phyloP scores from a whole-genome alignment of 2,797 vertebrate species.

The Ficedula albicollis region DNA sequence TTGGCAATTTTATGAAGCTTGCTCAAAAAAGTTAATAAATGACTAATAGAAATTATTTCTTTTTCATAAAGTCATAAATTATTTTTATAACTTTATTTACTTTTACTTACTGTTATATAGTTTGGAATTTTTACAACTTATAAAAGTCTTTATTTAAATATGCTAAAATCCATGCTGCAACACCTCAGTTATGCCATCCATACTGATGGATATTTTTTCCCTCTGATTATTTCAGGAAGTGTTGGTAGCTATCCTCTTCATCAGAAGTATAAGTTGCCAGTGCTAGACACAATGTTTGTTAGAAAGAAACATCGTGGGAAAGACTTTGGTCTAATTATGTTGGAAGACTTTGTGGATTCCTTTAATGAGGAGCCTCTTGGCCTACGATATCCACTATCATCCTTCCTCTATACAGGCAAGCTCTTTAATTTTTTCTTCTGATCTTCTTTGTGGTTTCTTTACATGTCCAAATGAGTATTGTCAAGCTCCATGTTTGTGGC shows the following conservation, averaged over 20 bases:
- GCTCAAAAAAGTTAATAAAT: not conserved
- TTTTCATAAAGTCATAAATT: not conserved
- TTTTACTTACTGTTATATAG: not conserved
- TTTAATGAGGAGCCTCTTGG: constrained; percentile 83
- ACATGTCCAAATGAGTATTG: not conserved
- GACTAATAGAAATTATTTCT: not conserved
- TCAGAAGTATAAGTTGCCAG: constrained; percentile 80
- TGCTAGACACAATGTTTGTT: constrained; percentile 90
- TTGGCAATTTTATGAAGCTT: not conserved
- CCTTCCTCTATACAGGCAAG: constrained; percentile 83
- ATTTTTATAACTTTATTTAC: not conserved
- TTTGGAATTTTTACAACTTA: not conserved
- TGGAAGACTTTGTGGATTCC: constrained; percentile 87
- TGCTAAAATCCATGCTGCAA: not conserved
- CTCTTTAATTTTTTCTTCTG: not conserved
- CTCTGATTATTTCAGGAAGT: constrained; percentile 76
- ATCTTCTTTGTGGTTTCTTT: not conserved
- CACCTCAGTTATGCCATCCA: not conserved
- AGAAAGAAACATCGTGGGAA: constrained; percentile 79
- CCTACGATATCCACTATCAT: constrained; percentile 82
- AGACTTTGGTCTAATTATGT: constrained; percentile 81
- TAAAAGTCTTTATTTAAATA: not conserved
- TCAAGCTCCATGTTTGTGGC: not conserved
- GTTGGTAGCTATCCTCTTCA: constrained; percentile 47
- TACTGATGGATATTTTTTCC: not conserved